Conservation (phyloP, 2,113 vertebrate genomes). For the Glaucomys volans region DNA sequence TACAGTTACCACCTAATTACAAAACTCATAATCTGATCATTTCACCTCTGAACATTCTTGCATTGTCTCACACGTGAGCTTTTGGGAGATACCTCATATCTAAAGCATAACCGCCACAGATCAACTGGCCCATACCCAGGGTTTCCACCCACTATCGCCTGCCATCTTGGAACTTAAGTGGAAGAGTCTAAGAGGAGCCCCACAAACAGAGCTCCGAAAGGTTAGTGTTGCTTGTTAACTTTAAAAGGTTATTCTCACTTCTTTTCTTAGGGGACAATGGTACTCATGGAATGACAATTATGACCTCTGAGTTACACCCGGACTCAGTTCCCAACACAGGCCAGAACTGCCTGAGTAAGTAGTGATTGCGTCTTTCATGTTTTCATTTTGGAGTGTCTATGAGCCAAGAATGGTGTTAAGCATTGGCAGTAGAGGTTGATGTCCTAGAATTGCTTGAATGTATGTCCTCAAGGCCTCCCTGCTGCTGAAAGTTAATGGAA, state of each 20-base stretch:
- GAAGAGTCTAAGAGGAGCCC: not conserved
- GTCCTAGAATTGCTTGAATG: not conserved
- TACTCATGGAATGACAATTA: not conserved
- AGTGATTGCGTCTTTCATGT: not conserved
- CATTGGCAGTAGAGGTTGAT: not conserved
- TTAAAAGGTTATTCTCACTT: not conserved
- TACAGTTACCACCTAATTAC: too few species aligned
- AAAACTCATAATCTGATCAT: too few species aligned
- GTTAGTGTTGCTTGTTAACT: not conserved
- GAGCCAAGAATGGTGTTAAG: not conserved
- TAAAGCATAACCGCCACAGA: not conserved
- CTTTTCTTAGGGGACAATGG: not conserved
- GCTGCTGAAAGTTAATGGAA: not conserved
- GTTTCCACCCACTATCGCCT: not conserved
- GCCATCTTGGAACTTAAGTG: not conserved
- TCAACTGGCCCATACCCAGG: not conserved
- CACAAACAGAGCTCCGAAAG: not conserved
- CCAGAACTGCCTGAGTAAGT: not conserved
- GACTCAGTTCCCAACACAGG: not conserved
- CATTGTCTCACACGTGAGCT: too few species aligned
- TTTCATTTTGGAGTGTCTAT: not conserved
- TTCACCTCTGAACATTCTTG: too few species aligned
- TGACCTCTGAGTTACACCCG: not conserved
- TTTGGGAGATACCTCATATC: too few species aligned
- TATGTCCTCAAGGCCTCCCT: not conserved